Evolutionary conservation across 2,888 invertebrate genomes (phyloP), one percentile per base, ranked within the genome.

Genomic region (Agrilus biguttatus): DNA sequence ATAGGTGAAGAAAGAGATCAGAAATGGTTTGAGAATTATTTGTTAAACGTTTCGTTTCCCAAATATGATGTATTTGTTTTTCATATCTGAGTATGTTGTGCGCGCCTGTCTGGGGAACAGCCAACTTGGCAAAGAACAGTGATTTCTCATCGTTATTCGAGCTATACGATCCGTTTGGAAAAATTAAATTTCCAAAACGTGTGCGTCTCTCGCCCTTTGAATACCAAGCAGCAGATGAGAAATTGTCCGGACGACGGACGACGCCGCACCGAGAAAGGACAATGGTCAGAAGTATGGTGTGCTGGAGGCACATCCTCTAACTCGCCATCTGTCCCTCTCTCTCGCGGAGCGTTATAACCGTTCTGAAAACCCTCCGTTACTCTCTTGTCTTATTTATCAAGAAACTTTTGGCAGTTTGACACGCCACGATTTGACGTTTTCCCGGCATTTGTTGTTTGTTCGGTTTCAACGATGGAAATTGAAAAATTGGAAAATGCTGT

Each of bases 401-500:
- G 54, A 60, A 62, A 62, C 59, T 62, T 58, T 62, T 63, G 63
- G 60, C 63, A 62, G 61, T 57, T 63, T 62, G 63, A 62, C 62
- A 59, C 56, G 51, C 45, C 48, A 39, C 50, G 51, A 53, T 57
- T 55, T 54, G 52, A 49, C 54, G 53, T 55, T 55, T 57, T 53
- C 49, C 46, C 41, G 42, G 34, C 33, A 33, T 40, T 40, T 45
- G 47, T 42, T 49, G 44, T 43, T 48, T 46, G 45, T 46, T 45
- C 46, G 44, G 43, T 6, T 43, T 40, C 36, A 21, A 37, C 43
- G 19, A 46, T 37, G 41, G 40, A 43, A 41, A 33, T 36, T 42
- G 39, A 40, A 47, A 48, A 47, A 47, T 46, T 48, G 47, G 45
- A 47, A 48, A 47, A 47, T 45, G 34, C 37, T 34, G 21, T 48